Percentiles rank a stretch among this genome's conserved stretches.
These are phyloP conservation scores for Sakesphorus luctuosus DNA, from an alignment of 2,113 vertebrate genomes.

Conservation along the genomic window DNA sequence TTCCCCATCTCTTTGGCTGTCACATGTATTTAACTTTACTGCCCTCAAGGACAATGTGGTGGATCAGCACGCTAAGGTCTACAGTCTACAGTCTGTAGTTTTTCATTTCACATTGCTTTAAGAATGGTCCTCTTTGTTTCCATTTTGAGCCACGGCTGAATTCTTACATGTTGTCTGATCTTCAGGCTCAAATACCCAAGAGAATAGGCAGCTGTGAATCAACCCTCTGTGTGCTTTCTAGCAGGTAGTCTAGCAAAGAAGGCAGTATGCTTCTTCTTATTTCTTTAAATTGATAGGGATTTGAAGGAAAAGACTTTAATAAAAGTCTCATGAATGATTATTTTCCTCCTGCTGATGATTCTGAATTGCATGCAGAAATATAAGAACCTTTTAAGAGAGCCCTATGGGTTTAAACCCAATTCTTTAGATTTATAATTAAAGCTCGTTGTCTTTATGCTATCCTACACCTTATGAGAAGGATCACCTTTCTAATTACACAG, in stretches of 20 bases:
- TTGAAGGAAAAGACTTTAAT: conserved; percentile 72
- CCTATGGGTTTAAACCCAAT: conserved; percentile 51
- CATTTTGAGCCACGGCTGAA: conserved; percentile 78
- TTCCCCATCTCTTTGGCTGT: conserved; percentile 71
- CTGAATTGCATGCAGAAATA: conserved; percentile 59
- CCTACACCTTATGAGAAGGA: conserved; percentile 52
- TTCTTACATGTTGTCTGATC: conserved; percentile 81
- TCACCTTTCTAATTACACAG: conserved; percentile 53
- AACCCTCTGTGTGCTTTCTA: conserved; percentile 66
- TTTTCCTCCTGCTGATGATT: conserved; percentile 59
- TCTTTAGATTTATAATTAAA: conserved; percentile 71
- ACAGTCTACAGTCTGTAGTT: conserved; percentile 67
- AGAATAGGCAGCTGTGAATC: conserved; percentile 78
- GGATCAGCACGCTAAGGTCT: conserved; percentile 69
- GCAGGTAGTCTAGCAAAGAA: conserved; percentile 72
- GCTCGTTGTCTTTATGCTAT: conserved; percentile 59
- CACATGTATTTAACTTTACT: conserved; percentile 75
- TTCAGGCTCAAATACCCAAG: conserved; percentile 78
- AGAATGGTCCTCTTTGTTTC: conserved; percentile 82
- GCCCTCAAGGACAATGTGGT: conserved; percentile 76
- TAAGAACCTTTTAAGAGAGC: conserved; percentile 34
- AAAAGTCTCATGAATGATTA: conserved; percentile 71
- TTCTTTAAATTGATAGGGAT: conserved; percentile 74
- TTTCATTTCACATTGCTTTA: conserved; percentile 73
- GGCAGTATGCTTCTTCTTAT: conserved; percentile 59